Base-by-base conservation (phyloP, 1,140 invertebrate genomes). In the Drosophila athabasca region DNA sequence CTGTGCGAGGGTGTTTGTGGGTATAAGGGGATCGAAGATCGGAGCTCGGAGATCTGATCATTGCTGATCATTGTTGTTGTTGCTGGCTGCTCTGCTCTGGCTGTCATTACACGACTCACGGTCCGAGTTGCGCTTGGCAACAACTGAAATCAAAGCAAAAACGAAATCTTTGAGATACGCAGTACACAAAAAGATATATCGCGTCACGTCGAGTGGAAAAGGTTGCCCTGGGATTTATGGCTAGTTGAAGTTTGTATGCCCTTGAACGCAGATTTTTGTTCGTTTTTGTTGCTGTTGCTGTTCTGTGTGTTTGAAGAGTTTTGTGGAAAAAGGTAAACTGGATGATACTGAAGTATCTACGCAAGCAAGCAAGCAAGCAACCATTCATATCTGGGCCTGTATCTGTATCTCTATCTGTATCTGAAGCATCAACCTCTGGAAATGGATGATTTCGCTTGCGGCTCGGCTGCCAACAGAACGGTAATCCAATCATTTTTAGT, bases 171-270 rank as follows among this genome's bases (percentile, higher is more conserved):
- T 8, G 44, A 71, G 67, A 71, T 71, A 71, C 67, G 53, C 65
- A 71, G 49, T 53, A 51, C 45, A 24, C 50, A 52, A 51, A 73
- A 19, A 19, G 17, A 19, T 19, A 19, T 26, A 72, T 68, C 52
- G 65, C 67, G 64, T 69, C 66, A 69, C 66, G 64, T 69, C 45
- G 67, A 69, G 65, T 69, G 65, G 65, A 69, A 69, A 58, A 69
- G 64, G 64, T 69, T 69, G 67, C 67, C 67, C 35, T 65, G 52
- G 67, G 64, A 70, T 70, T 70, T 69, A 76, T 69, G 57, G 53
- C 43, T 58, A 69, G 64, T 68, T 76, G 58, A 69, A 62, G 73
- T 76, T 62, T 60, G 54, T 49, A 53, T 72, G 75, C 67, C 75
- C 55, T 78, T 78, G 67, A 78, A 61, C 35, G 54, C 2, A 51